Percentiles rank a stretch among this genome's conserved stretches.
phyloP scores from a whole-genome alignment of 2,113 vertebrate species.

The Thinocorus orbignyianus region DNA sequence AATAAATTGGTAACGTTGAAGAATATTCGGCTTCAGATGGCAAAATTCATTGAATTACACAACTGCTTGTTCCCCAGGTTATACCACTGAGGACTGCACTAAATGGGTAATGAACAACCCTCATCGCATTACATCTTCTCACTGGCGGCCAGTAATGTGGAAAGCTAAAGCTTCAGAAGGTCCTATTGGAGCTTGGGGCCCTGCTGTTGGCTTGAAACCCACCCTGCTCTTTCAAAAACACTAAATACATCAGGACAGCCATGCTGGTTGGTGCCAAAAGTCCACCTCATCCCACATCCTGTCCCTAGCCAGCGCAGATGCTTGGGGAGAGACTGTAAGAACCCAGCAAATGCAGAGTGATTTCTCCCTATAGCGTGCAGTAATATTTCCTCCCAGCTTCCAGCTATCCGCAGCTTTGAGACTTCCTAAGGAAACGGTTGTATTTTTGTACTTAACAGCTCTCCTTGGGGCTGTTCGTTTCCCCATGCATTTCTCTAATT shows the following conservation, averaged over 20 bases:
- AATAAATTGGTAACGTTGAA: neutral
- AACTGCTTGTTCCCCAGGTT: neutral
- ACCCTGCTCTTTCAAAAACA: neutral
- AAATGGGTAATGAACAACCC: neutral
- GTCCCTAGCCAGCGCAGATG: neutral
- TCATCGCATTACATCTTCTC: neutral
- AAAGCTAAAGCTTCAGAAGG: neutral
- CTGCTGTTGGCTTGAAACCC: neutral
- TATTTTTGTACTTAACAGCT: neutral
- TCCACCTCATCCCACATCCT: neutral
- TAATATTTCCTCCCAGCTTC: neutral
- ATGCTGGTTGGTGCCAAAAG: neutral
- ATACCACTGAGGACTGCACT: neutral
- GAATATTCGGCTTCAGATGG: neutral
- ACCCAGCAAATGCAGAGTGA: neutral
- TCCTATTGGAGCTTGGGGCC: neutral
- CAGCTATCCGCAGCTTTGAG: neutral
- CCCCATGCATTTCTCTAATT: neutral
- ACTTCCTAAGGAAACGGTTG: neutral
- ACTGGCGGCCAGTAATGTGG: neutral
- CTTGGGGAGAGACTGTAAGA: neutral
- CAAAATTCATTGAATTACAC: neutral
- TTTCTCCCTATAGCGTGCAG: neutral
- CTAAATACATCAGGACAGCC: neutral
- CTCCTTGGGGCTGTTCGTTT: neutral